phyloP scores from a whole-genome alignment of 2,888 invertebrate genomes.

The Mylabris sibirica region DNA sequence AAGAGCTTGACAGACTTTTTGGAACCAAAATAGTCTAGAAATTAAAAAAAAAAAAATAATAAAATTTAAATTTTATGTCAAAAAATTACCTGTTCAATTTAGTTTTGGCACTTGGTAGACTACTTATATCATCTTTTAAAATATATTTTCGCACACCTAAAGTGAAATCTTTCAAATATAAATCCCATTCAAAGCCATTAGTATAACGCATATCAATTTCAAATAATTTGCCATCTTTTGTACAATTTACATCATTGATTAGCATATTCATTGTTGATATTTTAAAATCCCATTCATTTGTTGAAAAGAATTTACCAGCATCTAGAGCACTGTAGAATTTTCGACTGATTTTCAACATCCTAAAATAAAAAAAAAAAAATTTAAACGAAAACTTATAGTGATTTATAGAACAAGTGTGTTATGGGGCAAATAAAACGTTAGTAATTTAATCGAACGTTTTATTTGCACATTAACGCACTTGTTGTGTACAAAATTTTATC shows the following conservation, averaged over 20 bases:
- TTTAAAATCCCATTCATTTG: conserved; percentile 84
- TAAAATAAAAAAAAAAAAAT: too few species aligned
- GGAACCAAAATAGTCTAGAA: conserved; percentile 75
- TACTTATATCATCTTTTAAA: conserved; percentile 77
- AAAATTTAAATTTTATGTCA: neutral
- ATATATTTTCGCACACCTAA: conserved; percentile 84
- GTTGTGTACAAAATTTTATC: too few species aligned
- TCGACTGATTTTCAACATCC: conserved; percentile 85
- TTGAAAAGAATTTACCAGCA: conserved; percentile 84
- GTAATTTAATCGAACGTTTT: too few species aligned
- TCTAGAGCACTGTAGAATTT: conserved; percentile 80
- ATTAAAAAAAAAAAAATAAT: too few species aligned
- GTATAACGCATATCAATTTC: conserved; percentile 68
- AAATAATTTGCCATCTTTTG: conserved; percentile 68
- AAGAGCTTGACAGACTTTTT: conserved; percentile 68
- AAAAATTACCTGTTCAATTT: conserved; percentile 70
- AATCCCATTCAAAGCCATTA: conserved; percentile 76
- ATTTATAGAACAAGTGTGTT: too few species aligned
- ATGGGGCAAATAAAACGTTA: too few species aligned
- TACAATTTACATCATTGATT: conserved; percentile 62
- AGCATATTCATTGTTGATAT: conserved; percentile 70
- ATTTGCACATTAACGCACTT: too few species aligned
- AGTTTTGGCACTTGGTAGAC: conserved; percentile 69
- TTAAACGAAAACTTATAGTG: too few species aligned
- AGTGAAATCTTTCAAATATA: conserved; percentile 81